Percentiles rank a stretch among this genome's conserved stretches.
These are phyloP conservation scores for Phyllotreta striolata DNA, from an alignment of 2,888 invertebrate species.

Conservation along the genomic window DNA sequence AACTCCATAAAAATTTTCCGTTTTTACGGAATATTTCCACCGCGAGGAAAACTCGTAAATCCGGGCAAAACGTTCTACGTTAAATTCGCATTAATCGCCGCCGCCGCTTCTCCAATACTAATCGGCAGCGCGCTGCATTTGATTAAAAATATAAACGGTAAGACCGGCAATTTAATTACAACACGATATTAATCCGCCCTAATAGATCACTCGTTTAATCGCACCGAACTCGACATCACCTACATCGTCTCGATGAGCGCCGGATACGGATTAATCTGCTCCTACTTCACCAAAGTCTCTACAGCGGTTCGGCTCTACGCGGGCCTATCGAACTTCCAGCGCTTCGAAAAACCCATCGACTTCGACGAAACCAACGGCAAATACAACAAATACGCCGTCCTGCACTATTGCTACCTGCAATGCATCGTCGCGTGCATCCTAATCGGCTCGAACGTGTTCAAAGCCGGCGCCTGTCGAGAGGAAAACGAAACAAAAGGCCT, in stretches of 20 bases:
- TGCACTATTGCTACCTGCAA: conserved; percentile 32
- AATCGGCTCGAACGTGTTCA: conserved; percentile 25
- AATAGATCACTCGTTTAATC: conserved; percentile 27
- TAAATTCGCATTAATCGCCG: conserved; percentile 19
- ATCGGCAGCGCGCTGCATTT: conserved; percentile 31
- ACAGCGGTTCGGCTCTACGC: no score
- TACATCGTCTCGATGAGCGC: conserved; percentile 30
- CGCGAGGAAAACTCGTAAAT: conserved; percentile 20
- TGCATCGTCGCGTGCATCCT: conserved; percentile 20
- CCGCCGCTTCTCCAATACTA: conserved; percentile 22
- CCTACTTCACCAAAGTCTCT: background rate
- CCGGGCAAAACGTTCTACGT: conserved; percentile 28
- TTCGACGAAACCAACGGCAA: conserved; percentile 32
- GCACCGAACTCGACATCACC: conserved; percentile 32
- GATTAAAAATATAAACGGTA: conserved; percentile 30
- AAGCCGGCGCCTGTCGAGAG: conserved; percentile 23
- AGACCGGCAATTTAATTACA: no score
- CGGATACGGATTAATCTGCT: conserved; percentile 23
- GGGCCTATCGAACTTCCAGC: background rate
- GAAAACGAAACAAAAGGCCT: conserved; percentile 26
- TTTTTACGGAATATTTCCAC: conserved; percentile 29
- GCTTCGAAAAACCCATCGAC: conserved; percentile 33
- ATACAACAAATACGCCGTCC: conserved; percentile 25
- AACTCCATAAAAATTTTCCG: conserved; percentile 28
- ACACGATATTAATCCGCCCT: no score